A percentile compares a stretch with the other conserved stretches of the same genome.
Conservation (phyloP, 2,797 vertebrate genomes). For the Typhlichthys subterraneus region DNA sequence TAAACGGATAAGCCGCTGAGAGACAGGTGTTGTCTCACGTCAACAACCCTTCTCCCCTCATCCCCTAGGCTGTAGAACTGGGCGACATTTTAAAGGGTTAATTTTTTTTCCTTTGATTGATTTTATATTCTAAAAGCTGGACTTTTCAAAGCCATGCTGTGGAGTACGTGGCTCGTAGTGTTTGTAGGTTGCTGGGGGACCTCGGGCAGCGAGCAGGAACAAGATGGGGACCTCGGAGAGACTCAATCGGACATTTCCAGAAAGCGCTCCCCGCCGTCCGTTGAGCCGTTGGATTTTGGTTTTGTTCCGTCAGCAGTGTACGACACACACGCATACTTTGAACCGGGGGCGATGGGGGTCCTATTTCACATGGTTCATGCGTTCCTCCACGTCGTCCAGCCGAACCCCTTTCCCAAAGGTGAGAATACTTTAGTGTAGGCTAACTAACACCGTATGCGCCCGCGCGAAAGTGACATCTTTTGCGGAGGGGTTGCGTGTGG, state of each 20-base stretch:
- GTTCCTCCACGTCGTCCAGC: slow-evolving; percentile 88
- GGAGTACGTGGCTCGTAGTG: slow-evolving; percentile 72
- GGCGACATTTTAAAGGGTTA: neutral
- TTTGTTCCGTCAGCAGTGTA: slow-evolving; percentile 85
- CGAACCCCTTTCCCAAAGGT: slow-evolving; percentile 91
- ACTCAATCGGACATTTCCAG: slow-evolving; percentile 46
- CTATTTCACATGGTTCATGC: slow-evolving; percentile 87
- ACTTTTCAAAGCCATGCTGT: slow-evolving; percentile 78
- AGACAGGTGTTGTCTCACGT: slow-evolving; percentile 49
- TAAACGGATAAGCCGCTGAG: slow-evolving; percentile 28
- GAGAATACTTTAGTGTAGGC: slow-evolving; percentile 33
- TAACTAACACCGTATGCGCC: neutral
- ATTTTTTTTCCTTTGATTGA: neutral
- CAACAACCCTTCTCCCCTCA: slow-evolving; percentile 14
- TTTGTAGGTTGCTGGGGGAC: slow-evolving; percentile 78
- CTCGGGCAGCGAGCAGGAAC: slow-evolving; percentile 65
- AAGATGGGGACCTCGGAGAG: slow-evolving; percentile 32
- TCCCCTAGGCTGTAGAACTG: slow-evolving; percentile 7
- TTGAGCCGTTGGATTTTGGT: slow-evolving; percentile 83
- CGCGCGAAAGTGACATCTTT: slow-evolving; percentile 5
- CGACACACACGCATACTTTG: slow-evolving; percentile 84
- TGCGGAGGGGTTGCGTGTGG: neutral
- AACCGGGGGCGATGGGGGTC: slow-evolving; percentile 74
- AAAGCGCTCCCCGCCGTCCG: slow-evolving; percentile 62
- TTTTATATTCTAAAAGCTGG: slow-evolving; percentile 21